phyloP scores from a whole-genome alignment of 2,797 vertebrate genomes.

The Molossus molossus region DNA sequence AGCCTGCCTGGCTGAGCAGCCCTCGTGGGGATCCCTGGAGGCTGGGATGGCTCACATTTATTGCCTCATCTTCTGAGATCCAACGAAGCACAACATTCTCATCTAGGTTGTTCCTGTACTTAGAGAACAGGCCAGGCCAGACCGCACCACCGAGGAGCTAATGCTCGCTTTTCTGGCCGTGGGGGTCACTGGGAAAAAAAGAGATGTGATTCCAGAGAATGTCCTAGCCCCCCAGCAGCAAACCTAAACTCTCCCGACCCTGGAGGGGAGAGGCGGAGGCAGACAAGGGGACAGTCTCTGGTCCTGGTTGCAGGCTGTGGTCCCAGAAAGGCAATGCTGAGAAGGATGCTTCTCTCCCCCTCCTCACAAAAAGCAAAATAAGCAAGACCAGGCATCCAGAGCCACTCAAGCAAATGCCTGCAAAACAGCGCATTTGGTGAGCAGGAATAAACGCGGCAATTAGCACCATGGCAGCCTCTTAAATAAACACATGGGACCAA shows the following conservation, averaged over 20 bases:
- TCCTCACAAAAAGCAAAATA: conserved; percentile 84
- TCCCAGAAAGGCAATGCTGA: conserved; percentile 22
- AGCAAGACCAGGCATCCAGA: conserved; percentile 87
- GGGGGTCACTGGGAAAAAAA: conserved; percentile 87
- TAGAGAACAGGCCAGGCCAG: conserved; percentile 98
- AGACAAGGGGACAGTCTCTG: neutral
- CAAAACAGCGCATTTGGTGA: conserved; percentile 87
- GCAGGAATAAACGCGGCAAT: conserved; percentile 90
- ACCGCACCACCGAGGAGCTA: conserved; percentile 95
- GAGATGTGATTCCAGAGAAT: conserved; percentile 78
- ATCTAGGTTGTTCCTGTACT: conserved; percentile 98
- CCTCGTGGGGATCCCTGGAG: conserved; percentile 98
- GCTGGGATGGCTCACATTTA: conserved; percentile 99
- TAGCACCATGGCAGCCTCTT: conserved; percentile 90
- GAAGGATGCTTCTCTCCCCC: conserved; percentile 26
- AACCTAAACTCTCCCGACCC: neutral
- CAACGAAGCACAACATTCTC: conserved; percentile 99
- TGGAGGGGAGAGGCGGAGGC: neutral
- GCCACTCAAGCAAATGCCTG: conserved; percentile 88
- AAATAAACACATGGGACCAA: conserved; percentile 90
- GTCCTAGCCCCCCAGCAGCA: neutral
- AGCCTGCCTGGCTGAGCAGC: conserved; percentile 97
- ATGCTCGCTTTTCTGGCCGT: conserved; percentile 90
- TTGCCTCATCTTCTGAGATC: conserved; percentile 99
- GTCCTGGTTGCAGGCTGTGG: neutral